Evolutionary conservation across 2,888 invertebrate species (phyloP).

Genomic region (Phyllotreta striolata): DNA sequence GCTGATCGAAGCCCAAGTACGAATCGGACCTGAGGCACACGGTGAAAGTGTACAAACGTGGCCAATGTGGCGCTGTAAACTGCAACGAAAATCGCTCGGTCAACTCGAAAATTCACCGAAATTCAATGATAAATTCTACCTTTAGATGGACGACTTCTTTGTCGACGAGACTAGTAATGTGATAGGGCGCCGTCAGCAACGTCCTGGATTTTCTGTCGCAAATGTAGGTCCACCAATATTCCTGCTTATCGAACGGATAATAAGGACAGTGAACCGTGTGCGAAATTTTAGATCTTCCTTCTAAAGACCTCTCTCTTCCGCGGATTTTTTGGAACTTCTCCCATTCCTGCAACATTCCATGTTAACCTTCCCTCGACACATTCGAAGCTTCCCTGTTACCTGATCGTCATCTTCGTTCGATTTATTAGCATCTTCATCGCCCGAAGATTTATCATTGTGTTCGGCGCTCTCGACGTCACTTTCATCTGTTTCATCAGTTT

Average conservation of each 20-base stretch:
- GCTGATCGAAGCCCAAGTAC: conserved; percentile 96
- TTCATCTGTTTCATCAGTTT: conserved; percentile 61
- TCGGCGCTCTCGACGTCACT: conserved; percentile 64
- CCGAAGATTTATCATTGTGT: conserved; percentile 58
- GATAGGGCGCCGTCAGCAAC: conserved; percentile 90
- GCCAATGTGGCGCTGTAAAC: conserved; percentile 95
- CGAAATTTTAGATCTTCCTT: conserved; percentile 92
- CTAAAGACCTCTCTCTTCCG: conserved; percentile 85
- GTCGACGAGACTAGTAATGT: conserved; percentile 90
- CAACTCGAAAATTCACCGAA: background rate
- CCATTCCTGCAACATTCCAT: conserved; percentile 72
- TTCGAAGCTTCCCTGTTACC: too few relatives aligned
- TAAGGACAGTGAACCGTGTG: conserved; percentile 97
- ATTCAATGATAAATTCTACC: conserved; percentile 38
- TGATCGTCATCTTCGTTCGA: conserved; percentile 60
- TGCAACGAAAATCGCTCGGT: conserved; percentile 45
- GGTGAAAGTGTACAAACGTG: conserved; percentile 90
- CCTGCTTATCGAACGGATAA: conserved; percentile 95
- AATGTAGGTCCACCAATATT: conserved; percentile 99
- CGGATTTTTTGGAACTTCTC: conserved; percentile 89
- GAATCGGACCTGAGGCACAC: conserved; percentile 96
- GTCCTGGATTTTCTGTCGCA: conserved; percentile 93
- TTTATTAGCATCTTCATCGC: conserved; percentile 53
- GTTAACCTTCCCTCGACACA: background rate
- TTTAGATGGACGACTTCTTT: conserved; percentile 92